Conservation (phyloP, 2,113 vertebrate species). For the Nyctereutes procyonoides region DNA sequence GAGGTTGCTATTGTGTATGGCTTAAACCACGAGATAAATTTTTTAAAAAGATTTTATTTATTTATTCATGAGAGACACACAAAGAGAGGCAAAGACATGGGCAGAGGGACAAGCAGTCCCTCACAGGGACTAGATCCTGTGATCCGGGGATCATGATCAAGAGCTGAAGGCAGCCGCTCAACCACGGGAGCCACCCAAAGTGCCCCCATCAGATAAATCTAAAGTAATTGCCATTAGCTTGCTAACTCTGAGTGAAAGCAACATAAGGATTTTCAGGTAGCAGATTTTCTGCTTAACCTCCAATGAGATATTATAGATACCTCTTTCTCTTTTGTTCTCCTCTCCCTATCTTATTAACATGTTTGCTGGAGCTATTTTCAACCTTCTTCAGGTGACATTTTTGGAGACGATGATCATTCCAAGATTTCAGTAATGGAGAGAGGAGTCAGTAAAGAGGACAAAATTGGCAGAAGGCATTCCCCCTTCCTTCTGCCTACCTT, state of each 20-base stretch:
- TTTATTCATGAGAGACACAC: too few species aligned
- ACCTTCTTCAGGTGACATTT: background rate
- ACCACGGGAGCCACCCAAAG: too few species aligned
- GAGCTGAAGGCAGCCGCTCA: too few species aligned
- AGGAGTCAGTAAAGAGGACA: background rate
- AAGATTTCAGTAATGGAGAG: background rate
- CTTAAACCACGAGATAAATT: background rate
- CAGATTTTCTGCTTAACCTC: constrained; percentile 32
- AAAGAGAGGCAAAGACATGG: too few species aligned
- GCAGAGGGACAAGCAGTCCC: too few species aligned
- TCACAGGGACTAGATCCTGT: too few species aligned
- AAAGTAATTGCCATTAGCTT: constrained; percentile 10
- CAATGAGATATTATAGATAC: background rate
- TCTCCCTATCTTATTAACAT: background rate
- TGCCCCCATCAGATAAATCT: background rate
- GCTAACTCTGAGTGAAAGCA: background rate
- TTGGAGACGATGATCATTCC: background rate
- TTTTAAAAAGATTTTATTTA: too few species aligned
- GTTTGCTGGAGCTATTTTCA: background rate
- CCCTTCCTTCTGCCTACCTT: background rate
- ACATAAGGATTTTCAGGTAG: background rate
- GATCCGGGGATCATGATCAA: too few species aligned
- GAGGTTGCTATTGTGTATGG: background rate
- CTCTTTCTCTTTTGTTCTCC: background rate
- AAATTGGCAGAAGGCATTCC: background rate